Evolutionary conservation across 2,888 invertebrate genomes (phyloP), one percentile per base, ranked within the genome.

Genomic region (Cartodere bifasciata): DNA sequence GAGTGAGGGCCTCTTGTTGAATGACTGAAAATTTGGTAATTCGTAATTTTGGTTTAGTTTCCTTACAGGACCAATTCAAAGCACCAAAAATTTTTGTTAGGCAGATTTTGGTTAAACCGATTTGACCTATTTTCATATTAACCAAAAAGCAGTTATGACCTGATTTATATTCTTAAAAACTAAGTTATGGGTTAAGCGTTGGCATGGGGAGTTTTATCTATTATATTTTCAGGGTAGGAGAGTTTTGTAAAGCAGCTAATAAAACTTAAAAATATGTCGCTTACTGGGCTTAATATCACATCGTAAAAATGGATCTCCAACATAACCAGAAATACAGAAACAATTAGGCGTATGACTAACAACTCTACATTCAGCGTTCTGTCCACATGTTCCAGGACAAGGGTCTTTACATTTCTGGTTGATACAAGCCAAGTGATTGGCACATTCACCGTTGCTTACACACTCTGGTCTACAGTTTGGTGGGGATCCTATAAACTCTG

Each of bases 381-480:
- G 54, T 10, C 68, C 70, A 44, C 71, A 71, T 11, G 62, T 60
- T 16, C 67, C 67, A 3, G 65, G 60, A 43, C 68, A 67, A 28
- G 83, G 81, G 55, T 84, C 77, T 35, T 64, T 64, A 51, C 83
- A 83, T 57, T 75, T 76, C 48, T 75, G 72, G 49, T 76, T 75
- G 13, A 77, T 72, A 53, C 84, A 84, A 15, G 80, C 75, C 45
- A 69, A 70, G 48, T 75, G 68, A 27, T 67, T 65, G 4, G 72
- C 55, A 52, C 82, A 81, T 48, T 81, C 80, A 6, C 75, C 71
- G 49, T 72, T 83, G 39, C 74, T 66, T 23, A 74, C 66, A 49
- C 83, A 83, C 53, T 83, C 80, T 0, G 80, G 79, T 37, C 73
- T 65, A 50, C 83, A 84, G 37, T 69, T 69, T 3, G 81, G 81